Evolutionary conservation across 2,888 invertebrate species (phyloP), one percentile per base, ranked within the genome.

Genomic region (Scotopteryx bipunctaria): DNA sequence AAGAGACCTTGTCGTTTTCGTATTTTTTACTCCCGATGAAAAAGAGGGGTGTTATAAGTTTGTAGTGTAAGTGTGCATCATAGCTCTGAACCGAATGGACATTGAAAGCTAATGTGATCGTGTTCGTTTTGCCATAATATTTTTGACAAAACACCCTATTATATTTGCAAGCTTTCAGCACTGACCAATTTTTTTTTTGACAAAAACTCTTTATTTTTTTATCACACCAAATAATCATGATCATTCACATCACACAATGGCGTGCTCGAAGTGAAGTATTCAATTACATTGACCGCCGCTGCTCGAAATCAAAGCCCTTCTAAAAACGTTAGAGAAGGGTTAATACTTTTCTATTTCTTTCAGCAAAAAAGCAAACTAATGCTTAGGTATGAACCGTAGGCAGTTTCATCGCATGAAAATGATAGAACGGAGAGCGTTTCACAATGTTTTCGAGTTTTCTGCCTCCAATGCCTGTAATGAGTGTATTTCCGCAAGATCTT

Each of bases 201-300:
- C 17, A 46, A 51, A 51, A 35, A 36, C 16, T 15, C 5, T 17
- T 25, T 23, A 17, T 36, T 37, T 40, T 42, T 37, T 2, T 13
- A 45, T 32, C 23, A 33, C 23, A 38, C 38, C 5, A 38, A 43
- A 53, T 43, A 53, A 52, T 46, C 25, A 27, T 37, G 43, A 43
- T n/a, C n/a, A 11, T 38, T 38, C 16, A 23, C 27, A 44, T 55
- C 15, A 44, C 33, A 54, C 41, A 31, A 58, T 64, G 37, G 13
- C 21, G 13, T 19, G 29, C 38, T 53, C 43, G 70, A 47, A 58
- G 43, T 52, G 43, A 47, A 60, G 78, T 81, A 76, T 83, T 74
- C 71, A 69, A 72, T 85, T 82, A 76, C 81, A 68, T 67, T 85
- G 86, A 85, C 86, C 84, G 76, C 67, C 63, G 68, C 61, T 65